Evolutionary conservation across 2,113 vertebrate species (phyloP).

Genomic region (Oreochromis aureus): DNA sequence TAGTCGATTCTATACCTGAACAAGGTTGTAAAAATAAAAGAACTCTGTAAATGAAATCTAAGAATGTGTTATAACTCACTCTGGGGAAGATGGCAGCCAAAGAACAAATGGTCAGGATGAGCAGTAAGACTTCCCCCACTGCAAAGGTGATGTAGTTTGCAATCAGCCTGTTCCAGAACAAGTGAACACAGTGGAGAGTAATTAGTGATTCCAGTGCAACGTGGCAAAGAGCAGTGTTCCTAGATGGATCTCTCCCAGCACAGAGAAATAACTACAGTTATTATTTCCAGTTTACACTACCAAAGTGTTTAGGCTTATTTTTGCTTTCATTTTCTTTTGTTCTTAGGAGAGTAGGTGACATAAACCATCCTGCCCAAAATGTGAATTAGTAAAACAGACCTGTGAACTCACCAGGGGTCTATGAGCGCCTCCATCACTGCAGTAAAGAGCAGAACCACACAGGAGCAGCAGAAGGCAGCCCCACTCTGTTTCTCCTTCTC

Average conservation of each 20-base stretch:
- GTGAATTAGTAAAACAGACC: neutral
- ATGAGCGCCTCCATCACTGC: conserved; percentile 83
- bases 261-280: neutral
- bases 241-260: too few relatives aligned
- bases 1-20: neutral
- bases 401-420: conserved; percentile 79
- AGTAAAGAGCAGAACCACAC: conserved; percentile 85
- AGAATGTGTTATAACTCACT: conserved; percentile 70
- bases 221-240: neutral
- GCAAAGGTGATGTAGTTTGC: conserved; percentile 90
- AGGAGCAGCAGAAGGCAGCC: conserved; percentile 92
- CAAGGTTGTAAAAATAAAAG: neutral
- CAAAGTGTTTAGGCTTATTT: neutral
- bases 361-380: neutral
- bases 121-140: conserved; percentile 83
- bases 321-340: neutral
- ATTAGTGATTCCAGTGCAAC: neutral
- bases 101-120: conserved; percentile 87
- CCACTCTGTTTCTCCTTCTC: conserved; percentile 98
- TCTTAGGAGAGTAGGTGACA: neutral
- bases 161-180: conserved; percentile 74
- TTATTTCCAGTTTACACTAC: neutral
- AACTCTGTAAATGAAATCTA: neutral
- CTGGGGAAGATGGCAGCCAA: conserved; percentile 92
- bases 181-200: neutral